phyloP scores from a whole-genome alignment of 2,113 vertebrate genomes.

The Apodemus sylvaticus region DNA sequence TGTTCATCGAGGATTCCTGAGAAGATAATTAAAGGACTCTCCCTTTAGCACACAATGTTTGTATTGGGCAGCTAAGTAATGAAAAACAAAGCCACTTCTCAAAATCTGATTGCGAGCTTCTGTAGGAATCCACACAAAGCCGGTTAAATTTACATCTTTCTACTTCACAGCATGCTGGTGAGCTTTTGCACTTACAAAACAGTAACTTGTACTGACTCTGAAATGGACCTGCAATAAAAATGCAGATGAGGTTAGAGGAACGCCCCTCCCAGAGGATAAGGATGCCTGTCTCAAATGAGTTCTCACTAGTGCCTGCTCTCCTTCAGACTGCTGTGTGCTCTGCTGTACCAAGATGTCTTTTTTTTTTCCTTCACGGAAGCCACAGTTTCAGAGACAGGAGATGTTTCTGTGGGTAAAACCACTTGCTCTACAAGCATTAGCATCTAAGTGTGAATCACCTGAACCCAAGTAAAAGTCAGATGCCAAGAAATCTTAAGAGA shows the following conservation, averaged over 20 bases:
- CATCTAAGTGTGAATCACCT: background rate
- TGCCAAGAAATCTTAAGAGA: background rate
- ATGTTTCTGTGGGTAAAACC: background rate
- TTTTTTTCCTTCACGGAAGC: background rate
- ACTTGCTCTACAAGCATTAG: background rate
- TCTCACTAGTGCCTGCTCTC: background rate
- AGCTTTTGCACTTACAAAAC: background rate
- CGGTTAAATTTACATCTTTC: background rate
- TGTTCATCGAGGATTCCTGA: constrained; percentile 44
- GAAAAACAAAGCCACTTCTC: background rate
- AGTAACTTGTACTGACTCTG: background rate
- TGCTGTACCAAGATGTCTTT: background rate
- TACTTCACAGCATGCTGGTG: background rate
- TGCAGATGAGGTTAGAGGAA: background rate
- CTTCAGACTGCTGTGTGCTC: background rate
- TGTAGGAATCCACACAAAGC: background rate
- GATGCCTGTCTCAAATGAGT: background rate
- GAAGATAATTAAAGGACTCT: constrained; percentile 70
- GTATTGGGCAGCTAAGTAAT: background rate
- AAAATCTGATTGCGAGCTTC: background rate
- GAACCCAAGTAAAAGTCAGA: background rate
- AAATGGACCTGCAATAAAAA: constrained; percentile 5
- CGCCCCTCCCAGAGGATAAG: background rate
- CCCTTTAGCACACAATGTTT: constrained; percentile 12
- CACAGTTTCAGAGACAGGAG: background rate